Evolutionary conservation across 37 sponge, comb jelly and placozoan genomes (phyloP).

Genomic region (Oopsacas minuta): DNA sequence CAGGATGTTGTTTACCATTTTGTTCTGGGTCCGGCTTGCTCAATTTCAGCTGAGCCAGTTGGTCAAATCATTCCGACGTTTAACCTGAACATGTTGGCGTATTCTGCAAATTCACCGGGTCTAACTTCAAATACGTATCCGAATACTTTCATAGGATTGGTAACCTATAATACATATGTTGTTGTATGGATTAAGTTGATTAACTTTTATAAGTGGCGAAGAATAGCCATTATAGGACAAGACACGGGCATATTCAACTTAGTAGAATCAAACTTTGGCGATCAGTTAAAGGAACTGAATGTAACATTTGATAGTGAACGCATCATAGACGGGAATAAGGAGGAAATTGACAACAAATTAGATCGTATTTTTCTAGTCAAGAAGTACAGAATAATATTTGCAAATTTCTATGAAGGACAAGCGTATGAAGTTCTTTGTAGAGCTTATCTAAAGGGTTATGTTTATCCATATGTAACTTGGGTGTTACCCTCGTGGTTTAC

Average conservation of each 20-base stretch:
- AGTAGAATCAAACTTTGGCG: not conserved
- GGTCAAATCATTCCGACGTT: not conserved
- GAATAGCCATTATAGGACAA: not conserved
- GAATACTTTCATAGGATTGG: not conserved
- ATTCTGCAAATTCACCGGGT: not conserved
- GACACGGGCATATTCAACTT: not conserved
- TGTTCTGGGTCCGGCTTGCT: not conserved
- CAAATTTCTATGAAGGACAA: not conserved
- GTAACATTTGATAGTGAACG: slow-evolving; percentile 2
- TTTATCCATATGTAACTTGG: slow-evolving; percentile 3
- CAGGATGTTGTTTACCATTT: not conserved
- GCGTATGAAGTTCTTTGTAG: not conserved
- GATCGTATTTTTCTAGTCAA: not conserved
- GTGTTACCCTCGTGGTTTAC: not conserved
- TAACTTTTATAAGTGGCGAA: not conserved
- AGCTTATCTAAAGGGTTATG: not conserved
- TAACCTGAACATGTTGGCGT: not conserved
- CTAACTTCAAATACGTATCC: not conserved
- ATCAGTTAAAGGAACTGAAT: not conserved
- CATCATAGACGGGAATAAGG: not conserved
- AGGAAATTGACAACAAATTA: not conserved
- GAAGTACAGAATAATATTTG: not conserved
- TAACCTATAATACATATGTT: not conserved
- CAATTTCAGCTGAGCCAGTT: not conserved
- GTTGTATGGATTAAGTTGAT: not conserved